Evolutionary conservation across 2,888 invertebrate genomes (phyloP).

Genomic region (Melanostoma mellinum): DNA sequence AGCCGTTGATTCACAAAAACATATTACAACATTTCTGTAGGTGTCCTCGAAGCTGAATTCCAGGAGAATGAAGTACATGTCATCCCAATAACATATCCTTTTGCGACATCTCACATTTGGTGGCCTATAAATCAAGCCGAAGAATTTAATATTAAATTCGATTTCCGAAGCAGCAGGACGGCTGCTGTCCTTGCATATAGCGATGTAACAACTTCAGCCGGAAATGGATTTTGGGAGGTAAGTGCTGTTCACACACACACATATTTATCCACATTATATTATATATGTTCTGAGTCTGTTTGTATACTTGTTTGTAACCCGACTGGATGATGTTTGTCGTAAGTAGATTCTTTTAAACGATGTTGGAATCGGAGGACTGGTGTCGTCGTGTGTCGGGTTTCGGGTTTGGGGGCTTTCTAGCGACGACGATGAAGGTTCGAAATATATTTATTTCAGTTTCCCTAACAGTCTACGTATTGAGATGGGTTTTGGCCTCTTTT

Average conservation of each 20-base stretch:
- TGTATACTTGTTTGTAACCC: slow-evolving; percentile 34
- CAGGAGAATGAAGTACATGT: slow-evolving; percentile 92
- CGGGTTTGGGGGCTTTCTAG: slow-evolving; percentile 18
- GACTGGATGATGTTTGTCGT: slow-evolving; percentile 54
- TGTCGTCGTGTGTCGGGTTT: not conserved
- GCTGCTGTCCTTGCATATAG: slow-evolving; percentile 93
- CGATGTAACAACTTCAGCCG: slow-evolving; percentile 88
- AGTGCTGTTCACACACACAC: slow-evolving; percentile 73
- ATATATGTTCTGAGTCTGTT: slow-evolving; percentile 48
- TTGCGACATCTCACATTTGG: slow-evolving; percentile 94
- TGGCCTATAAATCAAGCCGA: slow-evolving; percentile 91
- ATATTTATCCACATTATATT: slow-evolving; percentile 11
- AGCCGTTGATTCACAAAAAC: slow-evolving; percentile 32
- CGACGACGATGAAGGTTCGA: slow-evolving; percentile 16
- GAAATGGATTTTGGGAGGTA: slow-evolving; percentile 94
- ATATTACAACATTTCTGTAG: slow-evolving; percentile 76
- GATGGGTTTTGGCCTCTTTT: slow-evolving; percentile 4
- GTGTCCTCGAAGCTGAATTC: slow-evolving; percentile 91
- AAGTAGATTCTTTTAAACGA: slow-evolving; percentile 64
- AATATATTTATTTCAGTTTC: slow-evolving; percentile 38
- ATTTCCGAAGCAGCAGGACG: slow-evolving; percentile 92
- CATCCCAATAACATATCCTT: slow-evolving; percentile 95
- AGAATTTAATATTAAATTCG: slow-evolving; percentile 90
- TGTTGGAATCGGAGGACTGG: not conserved
- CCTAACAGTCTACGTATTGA: not conserved